Percentiles rank a stretch among this genome's conserved stretches.
Conservation (phyloP, 2,888 invertebrate genomes). For the Bhutanitis thaidina region DNA sequence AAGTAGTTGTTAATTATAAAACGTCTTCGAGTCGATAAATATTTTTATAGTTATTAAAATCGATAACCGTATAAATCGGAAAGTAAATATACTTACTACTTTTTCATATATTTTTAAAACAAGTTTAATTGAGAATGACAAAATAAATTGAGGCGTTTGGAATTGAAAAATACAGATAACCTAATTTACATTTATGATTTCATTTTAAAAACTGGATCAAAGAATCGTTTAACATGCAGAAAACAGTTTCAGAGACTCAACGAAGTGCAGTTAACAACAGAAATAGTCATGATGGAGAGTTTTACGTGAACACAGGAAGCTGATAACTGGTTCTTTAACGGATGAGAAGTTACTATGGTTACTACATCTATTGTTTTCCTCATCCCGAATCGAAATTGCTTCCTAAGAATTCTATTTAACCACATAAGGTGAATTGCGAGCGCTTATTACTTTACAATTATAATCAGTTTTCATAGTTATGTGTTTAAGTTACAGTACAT, state of each 20-base stretch:
- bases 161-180: neutral
- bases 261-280: neutral
- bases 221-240: neutral
- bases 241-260: slow-evolving; percentile 1
- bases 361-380: neutral
- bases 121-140: neutral
- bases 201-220: slow-evolving; percentile 2
- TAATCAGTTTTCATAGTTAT: neutral
- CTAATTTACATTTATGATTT: slow-evolving; percentile 1
- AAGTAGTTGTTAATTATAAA: slow-evolving; percentile 3
- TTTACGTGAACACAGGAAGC: neutral
- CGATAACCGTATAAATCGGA: neutral
- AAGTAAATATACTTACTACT: neutral
- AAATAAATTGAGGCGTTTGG: neutral
- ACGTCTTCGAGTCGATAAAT: neutral
- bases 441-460: too few species aligned
- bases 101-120: slow-evolving; percentile 1
- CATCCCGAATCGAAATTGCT: neutral
- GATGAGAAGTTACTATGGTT: neutral
- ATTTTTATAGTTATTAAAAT: slow-evolving; percentile 8
- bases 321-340: neutral
- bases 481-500: neutral
- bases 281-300: neutral
- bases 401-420: neutral
- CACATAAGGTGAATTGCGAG: too few species aligned